These are phyloP conservation scores for Xiphophorus couchianus DNA, from an alignment of 2,113 vertebrate species.

Conservation along the genomic window DNA sequence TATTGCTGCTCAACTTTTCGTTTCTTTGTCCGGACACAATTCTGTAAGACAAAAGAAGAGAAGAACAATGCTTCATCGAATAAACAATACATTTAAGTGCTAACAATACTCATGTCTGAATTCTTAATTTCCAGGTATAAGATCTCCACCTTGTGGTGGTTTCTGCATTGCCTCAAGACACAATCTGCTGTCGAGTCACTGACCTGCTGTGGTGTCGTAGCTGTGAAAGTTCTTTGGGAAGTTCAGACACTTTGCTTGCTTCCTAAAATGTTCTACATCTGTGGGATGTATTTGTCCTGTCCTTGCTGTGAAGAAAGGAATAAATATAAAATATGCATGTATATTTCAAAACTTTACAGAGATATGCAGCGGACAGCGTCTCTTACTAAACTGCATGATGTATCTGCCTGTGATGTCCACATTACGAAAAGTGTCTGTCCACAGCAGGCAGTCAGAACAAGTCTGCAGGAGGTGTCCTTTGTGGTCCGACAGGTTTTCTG, in stretches of 20 bases:
- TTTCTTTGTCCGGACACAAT: conserved; percentile 66
- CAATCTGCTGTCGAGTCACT: conserved; percentile 6
- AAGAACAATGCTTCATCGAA: not conserved
- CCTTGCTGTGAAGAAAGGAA: conserved; percentile 51
- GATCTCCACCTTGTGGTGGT: conserved; percentile 47
- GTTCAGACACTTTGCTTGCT: conserved; percentile 68
- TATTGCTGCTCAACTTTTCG: conserved; percentile 32
- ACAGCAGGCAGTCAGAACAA: conserved; percentile 72
- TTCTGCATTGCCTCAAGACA: not conserved
- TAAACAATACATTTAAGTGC: not conserved
- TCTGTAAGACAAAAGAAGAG: conserved; percentile 57
- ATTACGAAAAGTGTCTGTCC: conserved; percentile 74
- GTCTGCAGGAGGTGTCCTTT: conserved; percentile 74
- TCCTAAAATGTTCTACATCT: conserved; percentile 64
- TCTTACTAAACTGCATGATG: conserved; percentile 75
- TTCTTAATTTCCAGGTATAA: not conserved
- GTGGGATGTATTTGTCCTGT: conserved; percentile 62
- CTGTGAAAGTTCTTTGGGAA: conserved; percentile 65
- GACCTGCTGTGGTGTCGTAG: conserved; percentile 66
- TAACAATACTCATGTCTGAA: not conserved
- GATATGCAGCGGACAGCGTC: not conserved
- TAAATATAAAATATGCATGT: not conserved
- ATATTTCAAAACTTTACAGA: not conserved
- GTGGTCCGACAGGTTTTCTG: conserved; percentile 74
- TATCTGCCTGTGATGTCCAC: conserved; percentile 63